A percentile compares a stretch with the other conserved stretches of the same genome.
phyloP scores from a whole-genome alignment of 2,113 vertebrate species.

The Callipepla squamata region DNA sequence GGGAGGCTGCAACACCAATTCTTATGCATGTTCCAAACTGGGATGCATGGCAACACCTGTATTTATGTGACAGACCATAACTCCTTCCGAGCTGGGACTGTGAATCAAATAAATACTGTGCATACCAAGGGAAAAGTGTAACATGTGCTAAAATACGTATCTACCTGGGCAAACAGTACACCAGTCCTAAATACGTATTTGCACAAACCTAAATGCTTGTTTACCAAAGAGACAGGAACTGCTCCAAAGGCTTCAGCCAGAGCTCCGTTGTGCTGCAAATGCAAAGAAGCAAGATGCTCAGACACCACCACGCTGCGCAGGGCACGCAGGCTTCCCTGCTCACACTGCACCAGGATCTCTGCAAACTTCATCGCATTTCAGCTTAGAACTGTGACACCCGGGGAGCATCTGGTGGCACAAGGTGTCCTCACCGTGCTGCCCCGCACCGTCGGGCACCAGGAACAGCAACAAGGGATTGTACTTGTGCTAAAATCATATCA shows the following conservation, averaged over 20 bases:
- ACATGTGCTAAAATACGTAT: conserved; percentile 48
- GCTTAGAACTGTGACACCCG: neutral
- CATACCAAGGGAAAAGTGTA: neutral
- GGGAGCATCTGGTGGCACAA: neutral
- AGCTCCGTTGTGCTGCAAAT: conserved; percentile 78
- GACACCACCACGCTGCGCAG: neutral
- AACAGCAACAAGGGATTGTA: neutral
- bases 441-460: neutral
- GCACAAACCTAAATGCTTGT: conserved; percentile 74
- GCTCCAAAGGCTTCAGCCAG: conserved; percentile 74
- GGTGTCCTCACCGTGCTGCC: neutral
- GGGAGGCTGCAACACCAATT: neutral
- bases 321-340: no score
- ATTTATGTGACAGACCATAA: conserved; percentile 6
- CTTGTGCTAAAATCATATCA: accelerated
- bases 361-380: accelerated
- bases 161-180: conserved; percentile 46
- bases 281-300: conserved; percentile 76
- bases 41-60: conserved; percentile 30
- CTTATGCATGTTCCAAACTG: neutral
- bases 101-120: conserved; percentile 1
- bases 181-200: conserved; percentile 51
- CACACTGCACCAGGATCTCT: no score
- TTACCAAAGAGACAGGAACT: conserved; percentile 80
- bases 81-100: conserved; percentile 10